phyloP scores from a whole-genome alignment of 2,797 vertebrate genomes.

The Rhinophrynus dorsalis region DNA sequence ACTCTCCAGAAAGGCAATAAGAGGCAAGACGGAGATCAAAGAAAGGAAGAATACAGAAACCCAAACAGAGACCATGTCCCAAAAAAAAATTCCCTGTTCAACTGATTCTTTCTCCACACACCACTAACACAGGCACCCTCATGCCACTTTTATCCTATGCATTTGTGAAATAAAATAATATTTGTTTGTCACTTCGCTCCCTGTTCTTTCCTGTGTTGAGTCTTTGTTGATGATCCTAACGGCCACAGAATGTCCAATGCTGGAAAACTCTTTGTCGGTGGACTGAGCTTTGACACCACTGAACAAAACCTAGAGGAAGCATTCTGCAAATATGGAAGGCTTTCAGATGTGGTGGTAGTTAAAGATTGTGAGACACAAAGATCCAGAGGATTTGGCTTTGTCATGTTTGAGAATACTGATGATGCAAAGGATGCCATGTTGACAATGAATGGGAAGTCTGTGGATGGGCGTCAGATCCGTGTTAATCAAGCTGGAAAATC shows the following conservation, averaged over 20 bases:
- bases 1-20: too few species aligned
- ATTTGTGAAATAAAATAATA: too few species aligned
- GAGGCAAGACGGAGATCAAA: too few species aligned
- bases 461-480: slow-evolving; percentile 88
- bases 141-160: too few species aligned
- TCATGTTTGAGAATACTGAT: slow-evolving; percentile 83
- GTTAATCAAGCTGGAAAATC: slow-evolving; percentile 94
- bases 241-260: slow-evolving; percentile 64
- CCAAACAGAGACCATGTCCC: too few species aligned
- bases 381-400: slow-evolving; percentile 86
- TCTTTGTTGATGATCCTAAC: too few species aligned
- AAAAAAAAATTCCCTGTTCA: too few species aligned
- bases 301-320: slow-evolving; percentile 76
- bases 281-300: slow-evolving; percentile 80
- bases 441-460: slow-evolving; percentile 89
- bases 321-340: slow-evolving; percentile 79
- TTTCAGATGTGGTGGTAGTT: slow-evolving; percentile 84
- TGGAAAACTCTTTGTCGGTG: slow-evolving; percentile 81
- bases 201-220: too few species aligned
- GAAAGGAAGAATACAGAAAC: too few species aligned
- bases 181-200: neutral
- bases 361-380: slow-evolving; percentile 84
- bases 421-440: slow-evolving; percentile 84
- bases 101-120: too few species aligned
- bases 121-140: too few species aligned